Base-by-base conservation (phyloP, 2,113 vertebrate genomes). In the Pseudorhombus dupliciocellatus region DNA sequence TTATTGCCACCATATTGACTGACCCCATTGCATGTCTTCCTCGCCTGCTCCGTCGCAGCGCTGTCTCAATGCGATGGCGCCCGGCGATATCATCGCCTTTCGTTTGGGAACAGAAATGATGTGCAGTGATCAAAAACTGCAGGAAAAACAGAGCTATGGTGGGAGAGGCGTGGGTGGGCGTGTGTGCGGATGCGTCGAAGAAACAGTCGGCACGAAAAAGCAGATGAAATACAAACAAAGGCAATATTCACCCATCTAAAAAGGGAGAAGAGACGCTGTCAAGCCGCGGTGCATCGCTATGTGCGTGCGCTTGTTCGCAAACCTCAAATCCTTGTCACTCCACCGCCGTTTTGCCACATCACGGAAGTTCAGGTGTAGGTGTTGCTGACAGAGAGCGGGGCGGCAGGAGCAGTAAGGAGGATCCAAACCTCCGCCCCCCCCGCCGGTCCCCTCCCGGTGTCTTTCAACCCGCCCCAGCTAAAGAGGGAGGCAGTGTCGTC, bases 1-100 rank as follows among this genome's bases (percentile, higher is more conserved):
- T 72, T 74, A 87, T 92, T 90, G 84, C 62, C 21, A 37, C 57
- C 34, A 66, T 77, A 91, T 90, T 28, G 83, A 89, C 90, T 48
- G 66, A 34, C 59, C 31, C 56, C 73, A 25, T 55, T 68, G 69
- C 79, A 55, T 78, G 37, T 56, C 46, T 68, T 70, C 67, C 42
- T 5, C 7, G 1, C 73, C 30, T 48, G 3, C 56, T 52, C 51
- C 58, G 9, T 34, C 31, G 44, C 66, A 66, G 62, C 28, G 5
- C 69, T 66, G 73, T 74, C 73, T 66, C 53, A 57, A 8, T 55
- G 67, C 56, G 54, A 70, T 37, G 30, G 37, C 5, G 20, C 61
- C 53, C 51, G 44, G 73, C 75, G 50, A 86, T 84, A 84, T 40
- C 59, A 63, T 75, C 52, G 10, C 54, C 80, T 89, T 85, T 72